A percentile compares a stretch with the other conserved stretches of the same genome.
These are phyloP conservation scores for Patella vulgata DNA, from an alignment of 1,140 invertebrate genomes.

Conservation along the genomic window DNA sequence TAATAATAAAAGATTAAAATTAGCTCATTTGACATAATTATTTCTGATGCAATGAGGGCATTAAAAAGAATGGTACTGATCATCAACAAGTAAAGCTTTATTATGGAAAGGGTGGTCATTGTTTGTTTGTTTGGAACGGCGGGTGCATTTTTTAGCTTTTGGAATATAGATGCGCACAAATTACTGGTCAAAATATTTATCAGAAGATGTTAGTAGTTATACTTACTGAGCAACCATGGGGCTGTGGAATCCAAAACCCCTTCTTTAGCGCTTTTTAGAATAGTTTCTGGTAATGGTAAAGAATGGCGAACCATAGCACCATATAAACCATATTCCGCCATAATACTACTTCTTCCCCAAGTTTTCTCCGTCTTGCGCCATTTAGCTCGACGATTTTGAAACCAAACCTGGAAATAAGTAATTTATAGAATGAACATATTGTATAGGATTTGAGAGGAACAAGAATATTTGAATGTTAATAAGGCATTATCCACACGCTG, in stretches of 20 bases:
- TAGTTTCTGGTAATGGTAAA: conserved; percentile 95
- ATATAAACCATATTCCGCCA: conserved; percentile 99
- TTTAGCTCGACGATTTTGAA: conserved; percentile 97
- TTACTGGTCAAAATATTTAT: too few relatives aligned
- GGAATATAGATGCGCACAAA: too few relatives aligned
- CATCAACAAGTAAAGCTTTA: too few relatives aligned
- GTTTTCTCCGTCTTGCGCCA: conserved; percentile 99
- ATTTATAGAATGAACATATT: too few relatives aligned
- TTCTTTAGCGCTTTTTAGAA: conserved; percentile 91
- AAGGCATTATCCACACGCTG: too few relatives aligned
- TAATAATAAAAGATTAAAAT: conserved; percentile 17
- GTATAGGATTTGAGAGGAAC: too few relatives aligned
- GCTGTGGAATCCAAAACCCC: conserved; percentile 86
- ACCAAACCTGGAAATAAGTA: conserved; percentile 92
- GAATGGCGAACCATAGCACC: conserved; percentile 99
- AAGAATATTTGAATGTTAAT: too few relatives aligned
- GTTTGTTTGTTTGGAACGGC: too few relatives aligned
- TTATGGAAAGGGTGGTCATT: too few relatives aligned
- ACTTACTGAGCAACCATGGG: conserved; percentile 95
- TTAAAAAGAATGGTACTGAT: too few relatives aligned
- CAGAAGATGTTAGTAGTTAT: neutral
- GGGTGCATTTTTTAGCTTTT: too few relatives aligned
- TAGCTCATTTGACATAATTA: neutral
- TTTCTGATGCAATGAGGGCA: conserved; percentile 1
- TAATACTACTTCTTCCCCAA: conserved; percentile 98